Base-by-base conservation (phyloP, 2,797 vertebrate species). In the Calcarius lapponicus region DNA sequence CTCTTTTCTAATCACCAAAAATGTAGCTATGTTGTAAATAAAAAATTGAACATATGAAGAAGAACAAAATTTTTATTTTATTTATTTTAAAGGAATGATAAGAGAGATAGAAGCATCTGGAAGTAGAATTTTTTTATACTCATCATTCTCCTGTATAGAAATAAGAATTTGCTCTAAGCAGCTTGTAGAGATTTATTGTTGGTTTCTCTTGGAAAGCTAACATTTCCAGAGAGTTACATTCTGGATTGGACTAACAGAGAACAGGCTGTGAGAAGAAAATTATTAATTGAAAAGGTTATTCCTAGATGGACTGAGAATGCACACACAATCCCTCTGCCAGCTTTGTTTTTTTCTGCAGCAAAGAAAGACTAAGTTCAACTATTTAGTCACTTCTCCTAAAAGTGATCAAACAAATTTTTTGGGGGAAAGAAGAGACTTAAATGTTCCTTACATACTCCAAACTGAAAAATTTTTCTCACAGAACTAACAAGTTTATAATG, bases 221-320 rank as follows among this genome's bases (percentile, higher is more conserved):
- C 24, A 38, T 81, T 88, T 86, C 36, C 75, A 57, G 66, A 79
- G 80, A 88, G 74, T 53, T 65, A 11, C 20, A 50, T 11, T 64
- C 66, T 64, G 54, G 38, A 79, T 53, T 64, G n/a, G 62, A 90
- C 29, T 79, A 90, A 56, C 7, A 48, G 48, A 80, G 65, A 84
- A 34, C 40, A 93, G 50, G 7, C 62, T 89, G 62, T 50, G 66
- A 15, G 56, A 50, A 78, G 24, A 80, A 92, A 74, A 45, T 69
- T 93, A 84, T 93, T 86, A 87, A 85, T 87, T 69, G 66, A 73
- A 95, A 89, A 89, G 9, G 19, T 57, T 89, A 65, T 69, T 87
- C 50, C 29, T 91, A 28, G 62, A 42, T 75, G 57, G 45, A 79
- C 58, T 66, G 51, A 64, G n/a, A 91, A 58, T 13, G 51, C 17